Base-by-base conservation (phyloP, 2,888 invertebrate genomes). In the Anthoptus insignis region DNA sequence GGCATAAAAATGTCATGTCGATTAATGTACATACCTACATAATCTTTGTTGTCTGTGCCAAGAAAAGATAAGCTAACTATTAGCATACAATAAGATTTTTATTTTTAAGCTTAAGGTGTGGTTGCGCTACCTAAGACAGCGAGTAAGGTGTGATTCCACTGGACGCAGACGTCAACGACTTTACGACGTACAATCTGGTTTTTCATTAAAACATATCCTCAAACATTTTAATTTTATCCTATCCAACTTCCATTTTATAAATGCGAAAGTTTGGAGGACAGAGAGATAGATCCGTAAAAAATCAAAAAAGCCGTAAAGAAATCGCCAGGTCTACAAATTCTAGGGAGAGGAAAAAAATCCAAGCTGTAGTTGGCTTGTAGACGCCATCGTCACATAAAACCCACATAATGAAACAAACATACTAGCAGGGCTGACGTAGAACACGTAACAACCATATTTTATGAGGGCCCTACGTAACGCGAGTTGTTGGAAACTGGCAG, bases 31-130 rank as follows among this genome's bases (percentile, higher is more conserved):
- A 58, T 58, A n/a, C n/a, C n/a, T n/a, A n/a, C n/a, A n/a, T n/a
- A n/a, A n/a, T n/a, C n/a, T 58, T 58, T 47, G 47, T 42, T 14
- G n/a, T 29, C 47, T 9, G 47, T 32, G 58, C 58, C 58, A 58
- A 58, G 58, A 58, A 58, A 34, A 16, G 29, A 45, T 39, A 19
- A 29, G 29, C 29, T n/a, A n/a, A 42, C 45, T 45, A 29, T 57
- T 29, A 11, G 42, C 27, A 22, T 42, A 29, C 29, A n/a, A n/a
- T n/a, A n/a, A n/a, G n/a, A n/a, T 42, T 47, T 58, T 32, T 47
- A 58, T 58, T 58, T 57, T 58, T 19, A 58, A 58, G 13, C 13
- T 11, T 11, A 21, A 21, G 22, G 24, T 16, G 24, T 22, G 47
- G 47, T 24, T 24, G 47, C 1, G 22, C 21, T 3, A 14, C 11